A percentile compares a stretch with the other conserved stretches of the same genome.
Conservation (phyloP, 2,888 invertebrate species). For the Parnassius orleans region DNA sequence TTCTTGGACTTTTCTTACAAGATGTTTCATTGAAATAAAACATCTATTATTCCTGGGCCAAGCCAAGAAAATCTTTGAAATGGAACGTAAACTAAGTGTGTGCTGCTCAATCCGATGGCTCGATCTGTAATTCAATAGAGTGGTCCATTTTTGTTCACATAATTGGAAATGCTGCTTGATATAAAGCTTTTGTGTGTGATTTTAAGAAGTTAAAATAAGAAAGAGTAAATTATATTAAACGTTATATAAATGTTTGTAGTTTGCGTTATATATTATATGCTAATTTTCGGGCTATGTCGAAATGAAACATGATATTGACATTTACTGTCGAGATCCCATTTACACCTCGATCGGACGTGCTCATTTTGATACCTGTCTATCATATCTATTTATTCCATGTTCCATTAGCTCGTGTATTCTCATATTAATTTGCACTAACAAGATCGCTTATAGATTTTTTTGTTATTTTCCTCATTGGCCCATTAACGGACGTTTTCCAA, state of each 20-base stretch:
- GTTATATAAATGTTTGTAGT: constrained; percentile 48
- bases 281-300: constrained; percentile 40
- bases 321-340: constrained; percentile 50
- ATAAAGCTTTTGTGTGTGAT: background rate
- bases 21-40: constrained; percentile 50
- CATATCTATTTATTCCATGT: constrained; percentile 28
- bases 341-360: constrained; percentile 42
- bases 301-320: constrained; percentile 53
- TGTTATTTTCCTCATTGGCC: too few species aligned
- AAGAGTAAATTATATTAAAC: constrained; percentile 49
- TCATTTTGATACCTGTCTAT: constrained; percentile 36
- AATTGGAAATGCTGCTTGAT: background rate
- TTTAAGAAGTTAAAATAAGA: constrained; percentile 28
- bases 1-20: constrained; percentile 45
- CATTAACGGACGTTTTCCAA: too few species aligned
- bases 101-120: constrained; percentile 39
- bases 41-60: constrained; percentile 43
- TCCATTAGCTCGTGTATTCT: background rate
- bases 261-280: constrained; percentile 36
- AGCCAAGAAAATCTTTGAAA: constrained; percentile 36
- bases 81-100: constrained; percentile 37
- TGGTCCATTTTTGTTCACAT: constrained; percentile 37
- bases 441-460: too few species aligned
- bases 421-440: too few species aligned
- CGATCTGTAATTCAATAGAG: constrained; percentile 36